Conservation (phyloP, 2,888 invertebrate genomes). For the Heliconius sara region DNA sequence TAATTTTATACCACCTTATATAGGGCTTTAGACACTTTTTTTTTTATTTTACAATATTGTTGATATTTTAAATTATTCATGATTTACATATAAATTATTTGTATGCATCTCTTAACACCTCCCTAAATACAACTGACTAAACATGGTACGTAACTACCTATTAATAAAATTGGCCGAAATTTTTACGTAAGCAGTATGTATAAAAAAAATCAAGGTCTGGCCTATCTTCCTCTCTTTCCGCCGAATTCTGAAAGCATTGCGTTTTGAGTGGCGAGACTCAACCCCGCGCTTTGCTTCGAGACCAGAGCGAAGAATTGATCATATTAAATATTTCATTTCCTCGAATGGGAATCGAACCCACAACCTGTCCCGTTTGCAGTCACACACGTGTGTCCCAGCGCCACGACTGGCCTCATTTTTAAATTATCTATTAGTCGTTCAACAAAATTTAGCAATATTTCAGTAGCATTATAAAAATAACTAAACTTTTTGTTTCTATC, state of each 20-base stretch:
- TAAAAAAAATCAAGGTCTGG: neutral
- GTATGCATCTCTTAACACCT: neutral
- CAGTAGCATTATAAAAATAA: neutral
- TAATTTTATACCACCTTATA: neutral
- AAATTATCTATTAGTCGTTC: too few relatives aligned
- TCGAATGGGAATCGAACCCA: too few relatives aligned
- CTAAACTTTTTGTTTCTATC: neutral
- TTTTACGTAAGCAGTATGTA: neutral
- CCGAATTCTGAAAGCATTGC: too few relatives aligned
- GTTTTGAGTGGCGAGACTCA: too few relatives aligned
- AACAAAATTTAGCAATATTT: too few relatives aligned
- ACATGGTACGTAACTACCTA: neutral
- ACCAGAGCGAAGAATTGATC: too few relatives aligned
- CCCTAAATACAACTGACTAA: neutral
- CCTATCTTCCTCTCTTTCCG: too few relatives aligned
- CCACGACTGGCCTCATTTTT: too few relatives aligned
- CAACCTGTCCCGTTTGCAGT: too few relatives aligned
- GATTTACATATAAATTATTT: constrained; percentile 2
- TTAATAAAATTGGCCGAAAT: neutral
- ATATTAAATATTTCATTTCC: too few relatives aligned
- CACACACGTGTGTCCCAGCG: too few relatives aligned
- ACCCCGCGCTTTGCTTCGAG: too few relatives aligned
- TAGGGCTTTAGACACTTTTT: neutral
- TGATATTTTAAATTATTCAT: constrained; percentile 6
- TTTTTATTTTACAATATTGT: neutral